Evolutionary conservation across 2,797 vertebrate genomes (phyloP).

Genomic region (Ficedula albicollis): DNA sequence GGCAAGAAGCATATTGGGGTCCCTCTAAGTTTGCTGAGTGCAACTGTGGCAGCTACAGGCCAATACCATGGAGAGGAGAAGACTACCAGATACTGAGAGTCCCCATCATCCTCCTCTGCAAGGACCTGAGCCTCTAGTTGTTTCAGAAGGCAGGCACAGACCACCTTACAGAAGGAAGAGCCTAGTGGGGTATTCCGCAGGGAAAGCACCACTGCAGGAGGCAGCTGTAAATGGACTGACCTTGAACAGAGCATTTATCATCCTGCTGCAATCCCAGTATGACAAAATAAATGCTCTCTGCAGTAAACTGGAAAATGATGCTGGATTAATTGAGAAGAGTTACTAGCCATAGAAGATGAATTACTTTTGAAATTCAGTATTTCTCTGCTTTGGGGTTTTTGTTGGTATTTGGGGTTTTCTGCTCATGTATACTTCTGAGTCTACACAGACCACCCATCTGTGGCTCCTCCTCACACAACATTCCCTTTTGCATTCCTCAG

Average conservation of each 20-base stretch:
- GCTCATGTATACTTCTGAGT: not conserved
- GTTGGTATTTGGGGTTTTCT: not conserved
- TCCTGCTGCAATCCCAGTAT: not conserved
- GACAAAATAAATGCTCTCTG: not conserved
- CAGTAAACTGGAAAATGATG: not conserved
- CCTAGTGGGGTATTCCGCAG: not conserved
- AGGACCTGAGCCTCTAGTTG: not conserved
- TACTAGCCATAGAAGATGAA: not conserved
- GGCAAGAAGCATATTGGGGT: not conserved
- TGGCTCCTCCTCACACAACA: not conserved
- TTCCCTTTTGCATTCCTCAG: not conserved
- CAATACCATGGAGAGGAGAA: not conserved
- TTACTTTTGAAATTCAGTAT: not conserved
- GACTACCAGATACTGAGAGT: too few species aligned
- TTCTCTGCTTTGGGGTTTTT: not conserved
- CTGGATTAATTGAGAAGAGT: not conserved
- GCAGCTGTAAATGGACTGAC: not conserved
- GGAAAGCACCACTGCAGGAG: not conserved
- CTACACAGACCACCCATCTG: not conserved
- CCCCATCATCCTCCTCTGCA: not conserved
- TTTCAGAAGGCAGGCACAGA: not conserved
- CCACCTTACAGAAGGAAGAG: rapidly evolving
- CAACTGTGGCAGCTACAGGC: not conserved
- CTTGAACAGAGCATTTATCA: not conserved
- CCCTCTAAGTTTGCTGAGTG: not conserved